Evolutionary conservation across 1,140 invertebrate species (phyloP).

Genomic region (Drosophila trapezifrons): DNA sequence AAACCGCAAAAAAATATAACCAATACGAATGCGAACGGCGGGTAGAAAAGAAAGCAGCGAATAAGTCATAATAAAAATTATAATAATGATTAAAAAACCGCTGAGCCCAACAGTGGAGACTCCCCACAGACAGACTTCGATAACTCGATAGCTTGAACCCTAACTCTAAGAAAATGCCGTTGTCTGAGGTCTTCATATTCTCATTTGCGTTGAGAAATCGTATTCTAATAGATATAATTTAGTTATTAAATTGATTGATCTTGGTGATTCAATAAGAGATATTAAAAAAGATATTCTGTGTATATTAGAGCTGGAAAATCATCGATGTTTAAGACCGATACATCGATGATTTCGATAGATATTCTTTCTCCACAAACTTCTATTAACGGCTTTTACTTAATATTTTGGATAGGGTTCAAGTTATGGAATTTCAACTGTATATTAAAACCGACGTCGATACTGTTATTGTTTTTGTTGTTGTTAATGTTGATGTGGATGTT

Average conservation of each 20-base stretch:
- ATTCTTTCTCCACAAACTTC: not conserved
- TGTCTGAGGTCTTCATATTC: not conserved
- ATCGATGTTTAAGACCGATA: not conserved
- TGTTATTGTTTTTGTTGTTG: constrained; percentile 12
- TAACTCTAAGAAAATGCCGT: too few relatives aligned
- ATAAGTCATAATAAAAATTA: constrained; percentile 72
- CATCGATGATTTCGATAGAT: too few relatives aligned
- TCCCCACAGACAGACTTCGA: not conserved
- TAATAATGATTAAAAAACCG: constrained; percentile 77
- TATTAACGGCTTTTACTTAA: not conserved
- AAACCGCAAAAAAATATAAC: constrained; percentile 59
- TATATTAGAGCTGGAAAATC: not conserved
- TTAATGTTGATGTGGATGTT: constrained; percentile 53
- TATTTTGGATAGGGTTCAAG: not conserved
- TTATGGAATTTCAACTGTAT: constrained; percentile 19
- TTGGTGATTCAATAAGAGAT: too few relatives aligned
- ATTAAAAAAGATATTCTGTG: too few relatives aligned
- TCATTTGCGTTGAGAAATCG: too few relatives aligned
- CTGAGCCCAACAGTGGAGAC: constrained; percentile 18
- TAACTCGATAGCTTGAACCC: not conserved
- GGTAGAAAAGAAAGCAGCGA: constrained; percentile 67
- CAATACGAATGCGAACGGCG: constrained; percentile 34
- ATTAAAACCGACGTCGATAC: constrained; percentile 36
- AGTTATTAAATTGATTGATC: too few relatives aligned
- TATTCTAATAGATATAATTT: too few relatives aligned